Evolutionary conservation across 1,140 invertebrate species (phyloP), one percentile per base, ranked within the genome.

Genomic region (Zaprionus davidi): DNA sequence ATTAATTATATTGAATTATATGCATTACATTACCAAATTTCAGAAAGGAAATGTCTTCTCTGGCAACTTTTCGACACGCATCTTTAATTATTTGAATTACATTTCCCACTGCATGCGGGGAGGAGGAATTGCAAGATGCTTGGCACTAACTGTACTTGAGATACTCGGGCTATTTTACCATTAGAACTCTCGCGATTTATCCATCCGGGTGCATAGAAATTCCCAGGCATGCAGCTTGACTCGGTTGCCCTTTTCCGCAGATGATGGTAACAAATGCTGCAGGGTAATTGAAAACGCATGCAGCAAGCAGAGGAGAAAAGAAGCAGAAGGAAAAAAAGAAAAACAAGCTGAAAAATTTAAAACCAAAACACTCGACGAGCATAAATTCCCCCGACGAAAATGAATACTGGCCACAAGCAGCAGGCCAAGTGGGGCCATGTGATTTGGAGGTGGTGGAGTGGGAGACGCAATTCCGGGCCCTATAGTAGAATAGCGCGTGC

Each of bases 231-330:
- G 26, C 36, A 22, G 31, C 46, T 41, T 55, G 53, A 60, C 64
- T 73, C 70, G 36, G 59, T 70, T 82, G 68, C 79, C 69, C 79
- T 71, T 70, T 56, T 71, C 46, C 34, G 46, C 44, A 62, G 13
- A 58, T 26, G 24, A 15, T n/a, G 20, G 15, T 53, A 71, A 62
- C 41, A 34, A 79, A 20, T 66, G 56, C 81, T 76, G 64, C 49
- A 76, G 83, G 84, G 81, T 82, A 84, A 88, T 87, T 88, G 84
- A 87, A 88, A 88, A 79, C 84, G 76, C 78, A 71, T 67, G 69
- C 76, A 77, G 64, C 15, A 46, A 53, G 12, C 24, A 46, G 20
- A 62, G 26, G 57, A n/a, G 17, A 9, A 34, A 24, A 20, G 20
- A 13, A 34, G 24, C 26, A 28, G 31, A 38, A 51, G 20, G 11